Conservation (phyloP, 2,888 invertebrate species). For the Eilema caniola region DNA sequence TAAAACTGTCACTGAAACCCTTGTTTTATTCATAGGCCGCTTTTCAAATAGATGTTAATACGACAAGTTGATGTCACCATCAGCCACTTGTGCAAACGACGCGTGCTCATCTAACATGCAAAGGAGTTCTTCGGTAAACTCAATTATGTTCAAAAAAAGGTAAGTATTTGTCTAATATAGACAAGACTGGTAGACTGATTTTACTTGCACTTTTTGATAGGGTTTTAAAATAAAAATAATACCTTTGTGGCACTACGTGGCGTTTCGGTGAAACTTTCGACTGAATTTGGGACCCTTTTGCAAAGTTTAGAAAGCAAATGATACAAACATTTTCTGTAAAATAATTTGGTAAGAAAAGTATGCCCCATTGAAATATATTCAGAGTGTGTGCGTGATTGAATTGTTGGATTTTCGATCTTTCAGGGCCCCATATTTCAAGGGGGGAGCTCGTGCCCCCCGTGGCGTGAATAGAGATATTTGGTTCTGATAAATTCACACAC, state of each 20-base stretch:
- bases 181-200: constrained; percentile 16
- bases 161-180: constrained; percentile 4
- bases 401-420: no score
- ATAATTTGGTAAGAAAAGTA: no score
- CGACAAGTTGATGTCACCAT: constrained; percentile 38
- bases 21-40: constrained; percentile 42
- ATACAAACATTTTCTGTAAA: no score
- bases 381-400: no score
- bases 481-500: neutral
- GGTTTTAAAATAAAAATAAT: neutral
- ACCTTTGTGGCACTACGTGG: no score
- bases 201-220: neutral
- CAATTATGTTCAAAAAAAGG: constrained; percentile 34
- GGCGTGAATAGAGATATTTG: no score
- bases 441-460: no score
- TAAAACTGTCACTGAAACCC: constrained; percentile 30
- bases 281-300: no score
- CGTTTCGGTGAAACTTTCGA: no score
- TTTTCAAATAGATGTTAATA: constrained; percentile 31
- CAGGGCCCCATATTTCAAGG: no score
- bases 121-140: constrained; percentile 31
- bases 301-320: no score
- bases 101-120: constrained; percentile 39
- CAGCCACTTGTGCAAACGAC: constrained; percentile 25
- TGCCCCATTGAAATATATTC: no score